Evolutionary conservation across 2,113 vertebrate genomes (phyloP), one percentile per base, ranked within the genome.

Genomic region (Regulus satrapa): DNA sequence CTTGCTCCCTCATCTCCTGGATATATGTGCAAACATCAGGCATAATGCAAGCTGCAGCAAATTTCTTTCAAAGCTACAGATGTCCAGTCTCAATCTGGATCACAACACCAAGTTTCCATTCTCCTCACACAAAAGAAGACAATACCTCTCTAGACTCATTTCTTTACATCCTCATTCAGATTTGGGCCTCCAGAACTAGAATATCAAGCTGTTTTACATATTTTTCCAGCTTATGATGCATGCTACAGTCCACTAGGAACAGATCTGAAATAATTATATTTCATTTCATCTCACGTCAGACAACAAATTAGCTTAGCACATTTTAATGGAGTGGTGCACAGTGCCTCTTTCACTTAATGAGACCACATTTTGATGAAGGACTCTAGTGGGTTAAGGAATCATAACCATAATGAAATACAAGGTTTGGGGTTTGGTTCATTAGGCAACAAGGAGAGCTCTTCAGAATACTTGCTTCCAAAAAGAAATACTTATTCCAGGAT

Each of bases 381-480:
- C 92, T 98, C 93, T 91, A 92, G 92, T 95, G 96, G 94, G 96
- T 97, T 97, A 96, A 97, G 88, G 92, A 97, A 97, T 96, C 93
- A 95, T 92, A 98, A 97, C 67, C 94, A 92, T 96, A 97, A 97
- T 96, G 97, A 97, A 98, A 98, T 97, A 95, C 94, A 97, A 95
- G 95, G 79, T 96, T 97, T 98, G 69, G 92, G 85, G 94, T 92
- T 94, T 97, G 96, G 95, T 96, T 98, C 97, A 97, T 98, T 98
- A 98, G 94, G 97, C 95, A 97, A 95, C 92, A 97, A 95, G 76
- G 89, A 97, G 87, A 84, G 80, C 69, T 97, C 84, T 97, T 98
- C 67, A 81, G 89, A 89, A 95, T 88, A 85, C 73, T 97, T 95
- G 61, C 77, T 97, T 95, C 85, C 85, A 84, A 94, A 97, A 94